Percentiles rank a stretch among this genome's conserved stretches.
Evolutionary conservation across 2,113 vertebrate species (phyloP).

Genomic region (Halichoerus grypus): DNA sequence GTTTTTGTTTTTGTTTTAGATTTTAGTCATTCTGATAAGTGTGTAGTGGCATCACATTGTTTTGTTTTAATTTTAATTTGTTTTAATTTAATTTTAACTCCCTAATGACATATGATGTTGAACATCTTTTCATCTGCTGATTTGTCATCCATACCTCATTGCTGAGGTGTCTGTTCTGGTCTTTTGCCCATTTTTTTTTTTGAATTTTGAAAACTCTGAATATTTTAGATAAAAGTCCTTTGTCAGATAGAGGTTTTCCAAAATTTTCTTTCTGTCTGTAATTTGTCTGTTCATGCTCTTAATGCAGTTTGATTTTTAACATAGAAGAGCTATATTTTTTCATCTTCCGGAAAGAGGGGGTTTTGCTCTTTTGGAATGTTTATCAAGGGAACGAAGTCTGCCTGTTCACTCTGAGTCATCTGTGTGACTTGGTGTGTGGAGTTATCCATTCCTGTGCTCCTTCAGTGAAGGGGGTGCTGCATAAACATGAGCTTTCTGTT

Average conservation of each 20-base stretch:
- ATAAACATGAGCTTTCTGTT: background rate
- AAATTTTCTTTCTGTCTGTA: background rate
- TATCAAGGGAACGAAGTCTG: background rate
- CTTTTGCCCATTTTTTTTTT: background rate
- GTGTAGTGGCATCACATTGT: background rate
- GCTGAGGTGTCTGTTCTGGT: background rate
- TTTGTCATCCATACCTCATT: background rate
- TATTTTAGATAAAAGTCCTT: background rate
- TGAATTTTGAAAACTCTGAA: background rate
- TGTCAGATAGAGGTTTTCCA: background rate
- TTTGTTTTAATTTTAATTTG: background rate
- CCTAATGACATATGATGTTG: background rate
- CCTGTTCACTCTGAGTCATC: background rate
- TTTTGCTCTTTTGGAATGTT: background rate
- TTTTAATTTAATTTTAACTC: background rate
- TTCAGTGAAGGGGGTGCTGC: background rate
- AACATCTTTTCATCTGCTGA: background rate
- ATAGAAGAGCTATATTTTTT: background rate
- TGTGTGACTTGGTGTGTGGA: background rate
- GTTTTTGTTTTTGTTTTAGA: background rate
- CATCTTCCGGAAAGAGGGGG: background rate
- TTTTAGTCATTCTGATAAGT: background rate
- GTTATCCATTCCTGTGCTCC: background rate
- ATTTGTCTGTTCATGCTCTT: background rate
- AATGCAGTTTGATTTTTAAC: constrained; percentile 27